Evolutionary conservation across 2,888 invertebrate species (phyloP).

Genomic region (Brachypterus glaber): DNA sequence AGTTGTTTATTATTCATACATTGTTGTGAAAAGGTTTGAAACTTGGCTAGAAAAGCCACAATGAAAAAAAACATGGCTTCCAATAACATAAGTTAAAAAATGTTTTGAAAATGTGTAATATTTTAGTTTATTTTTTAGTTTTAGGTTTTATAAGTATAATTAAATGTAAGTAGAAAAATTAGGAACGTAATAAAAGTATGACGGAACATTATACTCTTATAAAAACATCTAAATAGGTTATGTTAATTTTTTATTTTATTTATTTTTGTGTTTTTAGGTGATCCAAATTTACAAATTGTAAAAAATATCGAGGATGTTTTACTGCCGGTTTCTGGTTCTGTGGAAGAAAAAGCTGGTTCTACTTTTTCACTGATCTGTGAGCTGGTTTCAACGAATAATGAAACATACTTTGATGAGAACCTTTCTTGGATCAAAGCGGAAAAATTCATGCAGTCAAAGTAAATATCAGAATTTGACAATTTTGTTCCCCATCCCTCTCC

Average conservation of each 20-base stretch:
- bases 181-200: not conserved
- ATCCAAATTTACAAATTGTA: constrained; percentile 31
- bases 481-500: too few species aligned
- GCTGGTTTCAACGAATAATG: constrained; percentile 27
- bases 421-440: constrained; percentile 31
- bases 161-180: constrained; percentile 25
- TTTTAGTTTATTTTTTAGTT: constrained; percentile 20
- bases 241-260: constrained; percentile 12
- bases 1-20: too few species aligned
- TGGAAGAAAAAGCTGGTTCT: constrained; percentile 33
- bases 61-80: constrained; percentile 22
- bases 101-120: constrained; percentile 21
- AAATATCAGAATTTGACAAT: too few species aligned
- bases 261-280: constrained; percentile 22
- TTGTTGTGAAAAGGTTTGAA: too few species aligned
- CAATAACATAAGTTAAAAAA: constrained; percentile 18
- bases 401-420: constrained; percentile 30
- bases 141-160: constrained; percentile 21
- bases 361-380: constrained; percentile 36
- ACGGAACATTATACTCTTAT: not conserved
- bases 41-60: too few species aligned
- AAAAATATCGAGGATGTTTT: constrained; percentile 32
- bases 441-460: constrained; percentile 6
- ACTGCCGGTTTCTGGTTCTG: constrained; percentile 28
- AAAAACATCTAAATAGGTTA: constrained; percentile 9